Conservation (phyloP, 2,113 vertebrate genomes). For the Pionites leucogaster region DNA sequence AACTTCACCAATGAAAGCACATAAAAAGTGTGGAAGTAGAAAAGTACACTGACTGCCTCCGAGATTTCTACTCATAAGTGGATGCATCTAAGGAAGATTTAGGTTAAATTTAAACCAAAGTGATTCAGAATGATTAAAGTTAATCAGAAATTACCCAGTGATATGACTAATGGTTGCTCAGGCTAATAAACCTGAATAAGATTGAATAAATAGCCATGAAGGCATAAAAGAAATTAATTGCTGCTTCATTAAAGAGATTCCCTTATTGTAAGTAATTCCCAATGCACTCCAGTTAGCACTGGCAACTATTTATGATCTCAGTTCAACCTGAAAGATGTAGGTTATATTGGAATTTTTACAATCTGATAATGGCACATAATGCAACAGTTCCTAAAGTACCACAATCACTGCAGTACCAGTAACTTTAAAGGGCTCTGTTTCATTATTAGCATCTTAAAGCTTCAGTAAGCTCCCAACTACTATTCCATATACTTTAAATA, state of each 20-base stretch:
- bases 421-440: background rate
- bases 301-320: background rate
- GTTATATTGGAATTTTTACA: background rate
- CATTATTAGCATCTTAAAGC: background rate
- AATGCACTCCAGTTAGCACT: background rate
- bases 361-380: fast-evolving
- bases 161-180: background rate
- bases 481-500: background rate
- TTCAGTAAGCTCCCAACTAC: background rate
- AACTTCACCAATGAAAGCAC: background rate
- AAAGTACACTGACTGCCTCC: background rate
- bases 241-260: background rate
- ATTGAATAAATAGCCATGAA: background rate
- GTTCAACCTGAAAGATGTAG: background rate
- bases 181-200: background rate
- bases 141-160: background rate
- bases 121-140: background rate
- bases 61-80: background rate
- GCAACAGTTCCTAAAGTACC: too few species aligned
- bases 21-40: background rate
- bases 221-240: background rate
- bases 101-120: background rate
- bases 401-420: background rate
- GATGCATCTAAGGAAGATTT: background rate
- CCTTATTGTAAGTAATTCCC: background rate